Conservation (phyloP, 1,140 invertebrate genomes). For the Drosophila biarmipes region DNA sequence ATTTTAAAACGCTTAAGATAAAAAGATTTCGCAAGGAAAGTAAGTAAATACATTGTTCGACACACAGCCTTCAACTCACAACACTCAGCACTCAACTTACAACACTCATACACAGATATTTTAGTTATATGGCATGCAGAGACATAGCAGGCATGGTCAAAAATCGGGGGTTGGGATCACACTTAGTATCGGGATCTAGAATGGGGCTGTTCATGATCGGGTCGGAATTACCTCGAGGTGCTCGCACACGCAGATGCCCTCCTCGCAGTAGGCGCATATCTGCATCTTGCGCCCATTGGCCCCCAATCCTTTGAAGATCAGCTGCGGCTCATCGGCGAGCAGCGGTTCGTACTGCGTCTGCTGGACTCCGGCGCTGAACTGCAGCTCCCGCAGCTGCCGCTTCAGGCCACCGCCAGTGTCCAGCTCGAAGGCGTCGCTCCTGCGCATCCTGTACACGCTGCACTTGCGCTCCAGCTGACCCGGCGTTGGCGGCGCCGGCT, state of each 20-base stretch:
- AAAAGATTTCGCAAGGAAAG: no score
- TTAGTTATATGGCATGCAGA: constrained; percentile 12
- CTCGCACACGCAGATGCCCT: constrained; percentile 83
- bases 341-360: constrained; percentile 79
- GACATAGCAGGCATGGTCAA: not conserved
- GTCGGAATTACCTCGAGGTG: constrained; percentile 81
- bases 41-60: no score
- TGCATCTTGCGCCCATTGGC: constrained; percentile 71
- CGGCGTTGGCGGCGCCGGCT: constrained; percentile 56
- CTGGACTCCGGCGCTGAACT: constrained; percentile 63
- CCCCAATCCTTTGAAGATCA: constrained; percentile 75
- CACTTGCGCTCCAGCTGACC: constrained; percentile 82
- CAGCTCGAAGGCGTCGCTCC: constrained; percentile 73
- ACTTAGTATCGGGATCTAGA: not conserved
- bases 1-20: no score
- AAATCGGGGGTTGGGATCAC: not conserved
- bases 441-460: constrained; percentile 83
- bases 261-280: constrained; percentile 82
- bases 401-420: constrained; percentile 46
- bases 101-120: constrained; percentile 15
- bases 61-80: no score
- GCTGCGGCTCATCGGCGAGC: constrained; percentile 74
- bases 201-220: constrained; percentile 1
- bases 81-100: not conserved
- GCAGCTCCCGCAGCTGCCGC: constrained; percentile 74